phyloP scores from a whole-genome alignment of 2,113 vertebrate genomes.

The Otus sunia region DNA sequence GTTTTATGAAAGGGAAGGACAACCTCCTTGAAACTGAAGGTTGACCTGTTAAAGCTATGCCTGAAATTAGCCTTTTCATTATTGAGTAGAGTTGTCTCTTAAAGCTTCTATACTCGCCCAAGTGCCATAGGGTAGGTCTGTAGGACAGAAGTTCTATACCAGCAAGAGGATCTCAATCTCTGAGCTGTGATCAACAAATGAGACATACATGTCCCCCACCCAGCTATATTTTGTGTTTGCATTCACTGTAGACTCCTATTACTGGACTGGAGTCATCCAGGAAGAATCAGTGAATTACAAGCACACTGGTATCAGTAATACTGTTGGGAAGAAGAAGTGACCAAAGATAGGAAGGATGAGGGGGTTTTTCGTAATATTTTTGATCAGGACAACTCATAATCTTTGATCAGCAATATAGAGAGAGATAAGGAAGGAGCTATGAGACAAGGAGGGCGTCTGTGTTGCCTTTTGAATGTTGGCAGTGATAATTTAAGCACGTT shows the following conservation, averaged over 20 bases:
- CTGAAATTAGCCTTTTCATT: not conserved
- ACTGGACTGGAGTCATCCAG: not conserved
- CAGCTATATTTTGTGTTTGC: not conserved
- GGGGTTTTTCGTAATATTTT: not conserved
- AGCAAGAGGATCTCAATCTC: slow-evolving; percentile 20
- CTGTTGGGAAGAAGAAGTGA: not conserved
- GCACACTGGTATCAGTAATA: not conserved
- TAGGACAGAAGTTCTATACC: slow-evolving; percentile 22
- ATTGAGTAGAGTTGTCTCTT: not conserved
- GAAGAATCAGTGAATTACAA: not conserved
- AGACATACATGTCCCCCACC: not conserved
- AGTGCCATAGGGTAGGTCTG: not conserved
- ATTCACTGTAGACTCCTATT: not conserved
- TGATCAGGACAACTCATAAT: not conserved
- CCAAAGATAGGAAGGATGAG: not conserved
- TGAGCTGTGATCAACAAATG: slow-evolving; percentile 24
- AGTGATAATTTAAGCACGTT: not conserved
- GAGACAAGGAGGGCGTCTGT: not conserved
- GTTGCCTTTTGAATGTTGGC: not conserved
- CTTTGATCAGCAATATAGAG: accelerated
- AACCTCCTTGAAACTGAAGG: slow-evolving; percentile 16
- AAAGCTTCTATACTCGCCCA: not conserved
- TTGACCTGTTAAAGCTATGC: slow-evolving; percentile 6
- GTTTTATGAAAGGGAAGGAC: not conserved
- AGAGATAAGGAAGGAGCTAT: not conserved